These are phyloP conservation scores for Panthera leo DNA, from an alignment of 2,113 vertebrate genomes.

Conservation along the genomic window DNA sequence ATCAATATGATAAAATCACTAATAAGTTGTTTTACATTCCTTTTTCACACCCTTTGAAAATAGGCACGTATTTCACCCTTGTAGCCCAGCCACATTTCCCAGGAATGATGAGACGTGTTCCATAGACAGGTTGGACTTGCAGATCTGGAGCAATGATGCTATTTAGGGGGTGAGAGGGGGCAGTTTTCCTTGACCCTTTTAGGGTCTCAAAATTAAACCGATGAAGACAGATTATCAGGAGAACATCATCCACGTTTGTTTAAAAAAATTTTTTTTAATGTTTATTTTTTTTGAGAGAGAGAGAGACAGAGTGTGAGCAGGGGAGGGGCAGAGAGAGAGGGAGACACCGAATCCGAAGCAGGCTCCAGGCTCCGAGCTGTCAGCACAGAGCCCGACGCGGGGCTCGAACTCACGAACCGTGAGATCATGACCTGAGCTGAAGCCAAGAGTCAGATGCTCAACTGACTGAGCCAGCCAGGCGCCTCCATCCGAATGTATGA, in stretches of 20 bases:
- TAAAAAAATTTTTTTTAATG: too few species aligned
- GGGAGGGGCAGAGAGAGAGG: too few species aligned
- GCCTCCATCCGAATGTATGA: background rate
- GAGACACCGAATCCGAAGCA: too few species aligned
- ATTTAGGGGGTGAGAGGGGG: background rate
- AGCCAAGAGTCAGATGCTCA: too few species aligned
- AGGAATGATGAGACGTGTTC: background rate
- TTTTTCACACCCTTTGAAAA: background rate
- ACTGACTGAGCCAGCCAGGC: too few species aligned
- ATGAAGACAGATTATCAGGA: background rate
- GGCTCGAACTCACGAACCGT: too few species aligned
- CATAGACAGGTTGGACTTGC: background rate
- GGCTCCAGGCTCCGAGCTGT: too few species aligned
- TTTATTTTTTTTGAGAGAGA: too few species aligned
- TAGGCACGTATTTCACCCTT: background rate
- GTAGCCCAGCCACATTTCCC: background rate
- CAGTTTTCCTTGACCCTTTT: background rate
- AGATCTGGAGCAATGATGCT: background rate
- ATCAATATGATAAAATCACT: background rate
- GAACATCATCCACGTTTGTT: background rate
- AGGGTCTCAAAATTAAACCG: background rate
- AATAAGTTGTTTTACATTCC: background rate
- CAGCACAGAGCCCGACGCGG: too few species aligned
- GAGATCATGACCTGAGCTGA: too few species aligned
- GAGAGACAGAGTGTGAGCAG: too few species aligned